Percentiles rank a stretch among this genome's conserved stretches.
These are phyloP conservation scores for Deroptyus accipitrinus DNA, from an alignment of 2,113 vertebrate species.

Conservation along the genomic window DNA sequence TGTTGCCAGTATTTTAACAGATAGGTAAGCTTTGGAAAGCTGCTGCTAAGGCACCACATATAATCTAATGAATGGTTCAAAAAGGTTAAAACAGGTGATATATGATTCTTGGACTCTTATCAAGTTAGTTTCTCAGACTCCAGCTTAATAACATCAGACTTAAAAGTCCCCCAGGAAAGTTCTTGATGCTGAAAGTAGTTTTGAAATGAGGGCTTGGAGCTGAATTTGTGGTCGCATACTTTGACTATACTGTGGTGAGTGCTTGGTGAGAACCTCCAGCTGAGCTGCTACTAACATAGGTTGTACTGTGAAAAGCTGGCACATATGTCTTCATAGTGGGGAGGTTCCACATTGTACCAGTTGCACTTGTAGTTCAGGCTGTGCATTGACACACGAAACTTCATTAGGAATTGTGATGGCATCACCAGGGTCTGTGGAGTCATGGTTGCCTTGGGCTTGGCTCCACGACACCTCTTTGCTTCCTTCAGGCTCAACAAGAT, in stretches of 20 bases:
- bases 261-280: background rate
- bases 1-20: background rate
- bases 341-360: background rate
- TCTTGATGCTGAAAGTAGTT: background rate
- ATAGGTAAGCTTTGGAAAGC: background rate
- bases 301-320: background rate
- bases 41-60: background rate
- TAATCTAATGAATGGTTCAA: background rate
- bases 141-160: background rate
- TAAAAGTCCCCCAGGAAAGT: background rate
- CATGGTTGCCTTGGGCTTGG: background rate
- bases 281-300: background rate
- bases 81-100: background rate
- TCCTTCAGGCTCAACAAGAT: slow-evolving; percentile 90
- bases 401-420: background rate
- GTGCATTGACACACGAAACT: background rate
- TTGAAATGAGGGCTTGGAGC: background rate
- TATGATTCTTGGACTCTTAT: background rate
- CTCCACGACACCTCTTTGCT: slow-evolving; percentile 49
- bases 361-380: background rate
- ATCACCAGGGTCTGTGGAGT: background rate
- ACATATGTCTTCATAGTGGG: background rate
- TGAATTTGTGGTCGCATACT: background rate
- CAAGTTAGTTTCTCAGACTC: background rate
- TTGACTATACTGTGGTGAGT: background rate